A percentile compares a stretch with the other conserved stretches of the same genome.
These are phyloP conservation scores for Heliconius hermathena DNA, from an alignment of 1,140 invertebrate species.

Conservation along the genomic window DNA sequence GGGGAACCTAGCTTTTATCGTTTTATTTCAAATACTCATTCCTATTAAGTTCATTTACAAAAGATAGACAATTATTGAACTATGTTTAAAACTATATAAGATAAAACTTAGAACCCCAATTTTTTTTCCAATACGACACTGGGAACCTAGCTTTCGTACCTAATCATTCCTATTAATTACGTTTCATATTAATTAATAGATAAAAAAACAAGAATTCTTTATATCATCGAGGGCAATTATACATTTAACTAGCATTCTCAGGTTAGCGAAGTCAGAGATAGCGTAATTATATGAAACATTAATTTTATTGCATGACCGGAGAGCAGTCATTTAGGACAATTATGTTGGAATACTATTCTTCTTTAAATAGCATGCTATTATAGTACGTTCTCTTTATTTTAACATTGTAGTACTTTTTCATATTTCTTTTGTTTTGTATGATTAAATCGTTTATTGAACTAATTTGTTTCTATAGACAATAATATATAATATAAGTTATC, in stretches of 20 bases:
- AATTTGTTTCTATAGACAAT: too few relatives aligned
- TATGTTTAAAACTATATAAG: too few relatives aligned
- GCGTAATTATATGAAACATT: slow-evolving; percentile 1
- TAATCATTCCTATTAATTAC: neutral
- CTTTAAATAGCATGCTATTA: neutral
- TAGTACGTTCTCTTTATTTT: neutral
- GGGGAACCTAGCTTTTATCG: neutral
- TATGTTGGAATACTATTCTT: neutral
- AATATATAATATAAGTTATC: neutral
- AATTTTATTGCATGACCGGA: slow-evolving; percentile 14
- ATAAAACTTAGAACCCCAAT: too few relatives aligned
- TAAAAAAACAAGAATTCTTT: neutral
- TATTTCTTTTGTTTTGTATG: neutral
- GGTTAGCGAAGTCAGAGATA: slow-evolving; percentile 4
- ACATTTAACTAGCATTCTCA: neutral
- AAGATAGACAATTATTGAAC: too few relatives aligned
- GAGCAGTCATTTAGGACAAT: slow-evolving; percentile 14
- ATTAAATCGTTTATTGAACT: neutral
- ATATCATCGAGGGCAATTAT: neutral
- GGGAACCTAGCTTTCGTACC: neutral
- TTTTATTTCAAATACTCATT: neutral
- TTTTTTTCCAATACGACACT: too few relatives aligned
- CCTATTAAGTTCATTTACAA: neutral
- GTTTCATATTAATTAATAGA: neutral
- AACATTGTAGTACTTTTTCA: neutral